Percentiles rank a stretch among this genome's conserved stretches.
phyloP scores from a whole-genome alignment of 2,888 invertebrate species.

The Folsomia manolachei region DNA sequence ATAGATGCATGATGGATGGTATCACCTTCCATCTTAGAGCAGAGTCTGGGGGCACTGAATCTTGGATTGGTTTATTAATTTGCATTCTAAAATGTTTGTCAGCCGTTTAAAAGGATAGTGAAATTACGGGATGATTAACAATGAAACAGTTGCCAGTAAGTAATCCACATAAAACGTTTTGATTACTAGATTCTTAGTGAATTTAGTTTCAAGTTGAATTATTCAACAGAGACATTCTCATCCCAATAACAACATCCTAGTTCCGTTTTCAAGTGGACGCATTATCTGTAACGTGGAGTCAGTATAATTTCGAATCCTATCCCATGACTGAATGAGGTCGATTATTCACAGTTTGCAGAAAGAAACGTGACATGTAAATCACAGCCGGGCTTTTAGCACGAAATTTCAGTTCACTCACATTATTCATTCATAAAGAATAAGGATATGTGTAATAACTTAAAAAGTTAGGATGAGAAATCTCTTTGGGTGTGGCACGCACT shows the following conservation, averaged over 20 bases:
- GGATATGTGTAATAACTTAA: not conserved
- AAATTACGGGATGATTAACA: not conserved
- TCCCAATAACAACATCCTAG: no score
- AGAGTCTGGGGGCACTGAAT: not conserved
- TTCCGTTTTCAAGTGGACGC: not conserved
- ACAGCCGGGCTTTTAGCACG: not conserved
- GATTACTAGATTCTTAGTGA: no score
- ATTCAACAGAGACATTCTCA: no score
- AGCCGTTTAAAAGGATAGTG: not conserved
- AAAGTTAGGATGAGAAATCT: not conserved
- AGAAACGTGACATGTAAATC: slow-evolving; percentile 4
- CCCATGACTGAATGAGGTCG: not conserved
- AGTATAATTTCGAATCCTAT: no score
- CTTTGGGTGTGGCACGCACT: slow-evolving; percentile 8
- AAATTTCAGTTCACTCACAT: not conserved
- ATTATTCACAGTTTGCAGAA: not conserved
- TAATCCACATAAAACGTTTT: no score
- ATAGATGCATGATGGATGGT: not conserved
- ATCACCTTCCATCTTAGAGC: not conserved
- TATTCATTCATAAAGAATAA: not conserved
- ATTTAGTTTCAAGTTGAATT: no score
- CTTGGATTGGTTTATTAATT: not conserved
- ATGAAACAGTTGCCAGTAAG: no score
- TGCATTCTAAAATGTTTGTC: not conserved
- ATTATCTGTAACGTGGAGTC: no score